Base-by-base conservation (phyloP, 2,888 invertebrate genomes). In the Polymixis lichenea region DNA sequence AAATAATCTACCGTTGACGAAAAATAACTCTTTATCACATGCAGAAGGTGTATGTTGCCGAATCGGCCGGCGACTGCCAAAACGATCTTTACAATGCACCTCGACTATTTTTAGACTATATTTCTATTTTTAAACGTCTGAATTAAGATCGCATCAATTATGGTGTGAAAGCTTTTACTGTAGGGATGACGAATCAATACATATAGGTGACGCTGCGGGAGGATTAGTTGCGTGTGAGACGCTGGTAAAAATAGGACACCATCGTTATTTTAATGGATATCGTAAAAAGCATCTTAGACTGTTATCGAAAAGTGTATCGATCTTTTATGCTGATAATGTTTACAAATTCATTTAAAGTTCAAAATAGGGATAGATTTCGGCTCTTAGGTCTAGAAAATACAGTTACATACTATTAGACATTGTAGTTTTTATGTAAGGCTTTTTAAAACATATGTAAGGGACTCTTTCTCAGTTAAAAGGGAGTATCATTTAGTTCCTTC, bases 101-200 rank as follows among this genome's bases (percentile, higher is more conserved):
- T 66, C 6, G 1, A 19, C 46, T 85, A 85, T 82, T 82, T 73
- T 66, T 84, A 85, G 72, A 56, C 25, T 13, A 22, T 49, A 53
- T 43, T 69, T 56, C 75, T 87, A 84, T 86, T 86, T 77, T 66
- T 78, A 78, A 7, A 53, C 69, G 49, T 62, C 55, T 32, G 73
- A 78, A 78, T 82, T 82, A 81, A 82, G 76, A 83, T 66, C 80
- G 73, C 84, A 66, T 85, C 86, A 86, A 84, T 80, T 83, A 87
- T 84, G 82, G 86, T 78, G 60, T n/a, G 69, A 72, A 77, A 72
- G 79, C 84, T 68, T 72, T 78, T 46, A 19, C 28, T 43, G 65
- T 53, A 49, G 70, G 64, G 17, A 68, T 85, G 79, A 77, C 78
- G 78, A 83, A 74, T 65, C 78, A 78, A 79, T 79, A 70, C 73